Conservation (phyloP, 2,113 vertebrate species). For the Taurulus bubalis region DNA sequence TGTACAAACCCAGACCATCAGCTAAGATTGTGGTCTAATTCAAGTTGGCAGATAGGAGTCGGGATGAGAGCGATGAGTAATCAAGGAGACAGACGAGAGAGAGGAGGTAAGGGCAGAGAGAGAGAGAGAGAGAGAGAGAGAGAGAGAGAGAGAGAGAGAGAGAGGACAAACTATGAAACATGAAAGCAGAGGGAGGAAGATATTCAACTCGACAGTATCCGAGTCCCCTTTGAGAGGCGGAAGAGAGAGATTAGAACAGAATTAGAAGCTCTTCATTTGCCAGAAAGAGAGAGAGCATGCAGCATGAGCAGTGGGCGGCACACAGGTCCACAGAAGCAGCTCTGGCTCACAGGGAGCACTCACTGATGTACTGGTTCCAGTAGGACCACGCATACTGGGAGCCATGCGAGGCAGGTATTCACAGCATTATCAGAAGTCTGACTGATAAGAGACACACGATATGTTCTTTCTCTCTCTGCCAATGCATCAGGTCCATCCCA, state of each 20-base stretch:
- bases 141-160: conserved; percentile 23
- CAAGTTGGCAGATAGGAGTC: conserved; percentile 64
- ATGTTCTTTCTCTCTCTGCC: not conserved
- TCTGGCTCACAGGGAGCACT: not conserved
- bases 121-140: conserved; percentile 19
- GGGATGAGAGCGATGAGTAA: conserved; percentile 60
- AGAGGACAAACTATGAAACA: conserved; percentile 35
- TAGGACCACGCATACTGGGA: not conserved
- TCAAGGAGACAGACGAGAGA: conserved; percentile 61
- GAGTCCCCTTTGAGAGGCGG: conserved; percentile 13
- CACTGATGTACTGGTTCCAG: not conserved
- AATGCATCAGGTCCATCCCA: not conserved
- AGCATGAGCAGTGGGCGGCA: conserved; percentile 3
- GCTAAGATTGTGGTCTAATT: conserved; percentile 61
- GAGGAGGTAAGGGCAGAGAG: conserved; percentile 21
- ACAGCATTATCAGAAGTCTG: not conserved
- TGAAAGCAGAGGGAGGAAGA: conserved; percentile 50
- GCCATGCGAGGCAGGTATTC: not conserved
- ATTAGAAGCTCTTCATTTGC: conserved; percentile 34
- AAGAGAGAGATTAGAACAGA: conserved; percentile 16
- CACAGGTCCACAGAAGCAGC: conserved; percentile 1
- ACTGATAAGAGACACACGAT: not conserved
- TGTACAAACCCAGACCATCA: conserved; percentile 46
- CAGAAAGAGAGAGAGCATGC: conserved; percentile 21
- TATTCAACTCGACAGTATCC: conserved; percentile 39